Evolutionary conservation across 2,113 vertebrate species (phyloP), one percentile per base, ranked within the genome.

Genomic region (Toxotes chatareus): DNA sequence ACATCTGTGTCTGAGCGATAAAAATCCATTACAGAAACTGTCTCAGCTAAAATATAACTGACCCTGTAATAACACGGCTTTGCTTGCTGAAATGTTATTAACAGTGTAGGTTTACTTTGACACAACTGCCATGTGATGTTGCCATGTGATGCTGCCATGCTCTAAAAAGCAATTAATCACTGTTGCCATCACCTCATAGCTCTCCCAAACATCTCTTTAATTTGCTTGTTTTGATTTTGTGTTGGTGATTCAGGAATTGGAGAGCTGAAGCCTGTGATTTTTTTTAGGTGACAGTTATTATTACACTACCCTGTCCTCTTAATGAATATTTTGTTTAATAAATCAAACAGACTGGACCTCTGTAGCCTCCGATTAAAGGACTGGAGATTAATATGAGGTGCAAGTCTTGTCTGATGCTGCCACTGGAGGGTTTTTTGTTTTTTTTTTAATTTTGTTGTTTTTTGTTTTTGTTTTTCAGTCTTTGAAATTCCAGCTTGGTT

Each of bases 81-180:
- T 10, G 53, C 6, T 61, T 16, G 14, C 17, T 32, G 11, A 67
- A 42, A 57, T 9, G 34, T 27, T 61, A 60, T 27, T 66, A 47
- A 42, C 23, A 49, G 34, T 46, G 56, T 38, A 2, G 38, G 6
- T 80, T 63, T 36, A 27, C n/a, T 71, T 23, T 70, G 59, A 79
- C 59, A 70, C n/a, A 53, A 27, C 61, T 82, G 64, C 34, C 4
- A 5, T 63, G 73, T 59, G 69, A 57, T 64, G 38, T 56, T 82
- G 64, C 34, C 4, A 5, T 63, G 73, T 59, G 69, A 57, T 64
- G 38, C 38, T 69, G 12, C 63, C 10, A 13, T 34, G 32, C 23
- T 60, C 57, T 55, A 59, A 64, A 70, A 60, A 74, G 32, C 55
- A 80, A 57, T 76, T 76, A 51, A 72, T 79, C 76, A 51, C 47